Conservation (phyloP, 2,797 vertebrate genomes). For the Cyprinella venusta region DNA sequence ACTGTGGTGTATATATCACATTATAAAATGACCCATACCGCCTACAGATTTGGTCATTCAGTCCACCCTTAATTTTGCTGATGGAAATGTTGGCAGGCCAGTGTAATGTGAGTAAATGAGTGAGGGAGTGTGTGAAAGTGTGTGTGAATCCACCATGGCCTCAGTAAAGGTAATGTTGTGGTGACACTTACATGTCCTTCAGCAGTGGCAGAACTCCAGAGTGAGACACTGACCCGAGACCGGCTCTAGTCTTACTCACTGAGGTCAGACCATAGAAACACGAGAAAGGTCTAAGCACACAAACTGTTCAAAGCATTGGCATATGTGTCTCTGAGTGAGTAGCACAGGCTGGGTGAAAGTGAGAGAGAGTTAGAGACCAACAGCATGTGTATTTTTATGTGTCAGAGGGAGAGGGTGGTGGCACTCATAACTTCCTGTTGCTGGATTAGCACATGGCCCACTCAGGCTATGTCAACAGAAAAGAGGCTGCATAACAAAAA, state of each 20-base stretch:
- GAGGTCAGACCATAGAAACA: constrained; percentile 31
- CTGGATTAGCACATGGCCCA: constrained; percentile 66
- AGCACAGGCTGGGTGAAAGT: constrained; percentile 16
- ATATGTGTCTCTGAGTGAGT: constrained; percentile 14
- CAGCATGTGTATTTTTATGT: constrained; percentile 20
- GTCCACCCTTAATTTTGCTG: constrained; percentile 13
- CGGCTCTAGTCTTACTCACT: constrained; percentile 13
- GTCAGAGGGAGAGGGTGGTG: constrained; percentile 41
- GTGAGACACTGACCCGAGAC: neutral
- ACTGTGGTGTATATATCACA: neutral
- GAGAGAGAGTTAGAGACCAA: neutral
- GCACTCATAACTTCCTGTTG: constrained; percentile 67
- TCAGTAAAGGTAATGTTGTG: constrained; percentile 24
- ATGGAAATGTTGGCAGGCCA: constrained; percentile 34
- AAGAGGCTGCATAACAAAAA: constrained; percentile 67
- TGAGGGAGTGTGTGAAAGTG: constrained; percentile 2
- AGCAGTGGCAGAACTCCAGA: constrained; percentile 48
- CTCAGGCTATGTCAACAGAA: constrained; percentile 75
- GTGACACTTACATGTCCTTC: constrained; percentile 52
- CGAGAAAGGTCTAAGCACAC: constrained; percentile 25
- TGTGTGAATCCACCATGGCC: constrained; percentile 21
- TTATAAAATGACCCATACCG: neutral
- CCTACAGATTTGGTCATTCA: neutral
- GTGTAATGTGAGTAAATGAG: constrained; percentile 7
- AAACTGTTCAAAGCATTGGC: constrained; percentile 24